Evolutionary conservation across 2,888 invertebrate genomes (phyloP).

Genomic region (Yponomeuta plumbellus): DNA sequence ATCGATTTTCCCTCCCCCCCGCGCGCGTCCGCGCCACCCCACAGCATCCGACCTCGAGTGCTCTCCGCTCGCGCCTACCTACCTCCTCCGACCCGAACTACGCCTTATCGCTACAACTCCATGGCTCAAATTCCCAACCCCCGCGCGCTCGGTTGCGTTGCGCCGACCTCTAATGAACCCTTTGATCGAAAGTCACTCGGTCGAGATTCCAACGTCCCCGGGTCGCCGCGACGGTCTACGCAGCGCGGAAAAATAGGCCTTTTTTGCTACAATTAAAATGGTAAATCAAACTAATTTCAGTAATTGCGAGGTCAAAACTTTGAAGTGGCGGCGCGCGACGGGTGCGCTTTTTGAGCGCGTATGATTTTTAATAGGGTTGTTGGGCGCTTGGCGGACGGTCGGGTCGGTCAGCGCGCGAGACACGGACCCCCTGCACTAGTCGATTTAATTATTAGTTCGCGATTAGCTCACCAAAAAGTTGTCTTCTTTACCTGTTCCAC

Average conservation of each 20-base stretch:
- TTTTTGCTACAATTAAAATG: constrained; percentile 77
- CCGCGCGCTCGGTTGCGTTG: constrained; percentile 39
- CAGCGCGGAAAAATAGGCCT: constrained; percentile 59
- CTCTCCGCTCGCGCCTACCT: constrained; percentile 73
- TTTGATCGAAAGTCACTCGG: constrained; percentile 71
- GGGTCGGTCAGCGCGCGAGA: neutral
- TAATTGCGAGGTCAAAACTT: constrained; percentile 75
- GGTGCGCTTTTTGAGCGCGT: constrained; percentile 54
- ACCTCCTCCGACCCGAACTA: constrained; percentile 71
- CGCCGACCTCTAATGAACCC: constrained; percentile 66
- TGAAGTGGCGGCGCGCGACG: constrained; percentile 56
- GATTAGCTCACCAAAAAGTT: neutral
- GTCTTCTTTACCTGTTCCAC: neutral
- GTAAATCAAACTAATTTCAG: constrained; percentile 77
- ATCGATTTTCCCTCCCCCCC: constrained; percentile 72
- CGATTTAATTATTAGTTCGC: constrained; percentile 35
- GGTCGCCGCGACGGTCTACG: constrained; percentile 41
- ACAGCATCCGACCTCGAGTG: constrained; percentile 76
- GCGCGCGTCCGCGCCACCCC: constrained; percentile 55
- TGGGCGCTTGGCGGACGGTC: constrained; percentile 10
- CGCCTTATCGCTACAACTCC: constrained; percentile 67
- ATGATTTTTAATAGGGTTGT: constrained; percentile 55
- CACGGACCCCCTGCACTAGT: constrained; percentile 23
- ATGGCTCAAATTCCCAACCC: constrained; percentile 68
- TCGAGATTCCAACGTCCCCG: constrained; percentile 68